Evolutionary conservation across 2,888 invertebrate genomes (phyloP), one percentile per base, ranked within the genome.

Genomic region (Nebria salina): DNA sequence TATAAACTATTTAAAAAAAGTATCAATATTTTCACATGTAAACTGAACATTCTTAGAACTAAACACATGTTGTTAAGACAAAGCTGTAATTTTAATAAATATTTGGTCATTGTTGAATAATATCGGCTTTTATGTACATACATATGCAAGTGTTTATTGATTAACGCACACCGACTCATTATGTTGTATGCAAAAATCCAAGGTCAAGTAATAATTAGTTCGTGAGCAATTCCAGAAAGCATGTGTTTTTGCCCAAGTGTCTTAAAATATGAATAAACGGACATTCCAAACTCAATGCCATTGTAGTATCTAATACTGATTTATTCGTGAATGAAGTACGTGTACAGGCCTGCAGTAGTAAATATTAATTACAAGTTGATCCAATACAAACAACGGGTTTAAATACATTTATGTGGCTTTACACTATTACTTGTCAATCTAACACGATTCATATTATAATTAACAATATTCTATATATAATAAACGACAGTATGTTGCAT

Each of bases 201-300:
- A 54, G 54, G 54, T 54, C 54, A 13, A 2, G 0, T 54, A 54
- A 54, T 54, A 54, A 54, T 54, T 54, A 54, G 54, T 2, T 54
- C 54, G 54, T 54, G 4, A 54, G 8, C 13, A 54, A 54, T 54
- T 54, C 54, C 54, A 6, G 54, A 54, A 54, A 54, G 11, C 54
- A 54, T 11, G 11, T 54, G 54, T 54, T 54, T 54, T 54, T 54
- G 13, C 54, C 7, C 54, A 54, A 54, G 54, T 54, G 54, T 54
- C 54, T 54, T 54, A 6, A 6, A 54, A 34, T 7, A 54, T 54
- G 11, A 13, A 7, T 15, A 68, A 25, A 68, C 26, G n/a, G 5
- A 68, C 68, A 68, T 68, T 25, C 26, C 20, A 20, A 68, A 68
- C 68, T 68, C 68, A 68, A 68, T 68, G 68, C 9, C 68, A 54